A percentile compares a stretch with the other conserved stretches of the same genome.
Conservation (phyloP, 2,888 invertebrate genomes). For the Drosophila anomalata region DNA sequence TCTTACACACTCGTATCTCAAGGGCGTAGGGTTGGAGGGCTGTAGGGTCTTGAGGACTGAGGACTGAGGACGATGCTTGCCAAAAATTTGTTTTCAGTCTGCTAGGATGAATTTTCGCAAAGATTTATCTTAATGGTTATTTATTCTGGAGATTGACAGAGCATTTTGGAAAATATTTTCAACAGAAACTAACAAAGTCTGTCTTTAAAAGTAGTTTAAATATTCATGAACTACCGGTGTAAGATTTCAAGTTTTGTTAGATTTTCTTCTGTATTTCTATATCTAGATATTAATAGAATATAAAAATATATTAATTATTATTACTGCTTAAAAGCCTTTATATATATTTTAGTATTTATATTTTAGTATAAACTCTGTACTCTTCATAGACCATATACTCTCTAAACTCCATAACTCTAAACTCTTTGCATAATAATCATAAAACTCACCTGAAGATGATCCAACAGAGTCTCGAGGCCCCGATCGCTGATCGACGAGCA, state of each 20-base stretch:
- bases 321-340: no score
- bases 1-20: constrained; percentile 11
- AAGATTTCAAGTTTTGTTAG: no score
- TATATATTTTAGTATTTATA: no score
- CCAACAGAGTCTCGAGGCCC: constrained; percentile 93
- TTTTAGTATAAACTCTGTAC: no score
- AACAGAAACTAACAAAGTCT: not conserved
- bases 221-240: not conserved
- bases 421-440: not conserved
- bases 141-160: constrained; percentile 1
- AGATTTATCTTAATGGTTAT: constrained; percentile 4
- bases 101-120: constrained; percentile 3
- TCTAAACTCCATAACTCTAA: no score
- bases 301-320: no score
- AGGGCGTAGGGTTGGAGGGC: constrained; percentile 1
- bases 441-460: constrained; percentile 91
- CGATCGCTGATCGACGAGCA: constrained; percentile 96
- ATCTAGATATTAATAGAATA: no score
- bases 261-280: no score
- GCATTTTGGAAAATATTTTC: not conserved
- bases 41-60: not conserved
- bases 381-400: no score
- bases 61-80: not conserved
- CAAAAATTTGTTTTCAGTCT: constrained; percentile 8
- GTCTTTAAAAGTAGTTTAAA: not conserved